These are phyloP conservation scores for Morone saxatilis DNA, from an alignment of 2,113 vertebrate genomes.

Conservation along the genomic window DNA sequence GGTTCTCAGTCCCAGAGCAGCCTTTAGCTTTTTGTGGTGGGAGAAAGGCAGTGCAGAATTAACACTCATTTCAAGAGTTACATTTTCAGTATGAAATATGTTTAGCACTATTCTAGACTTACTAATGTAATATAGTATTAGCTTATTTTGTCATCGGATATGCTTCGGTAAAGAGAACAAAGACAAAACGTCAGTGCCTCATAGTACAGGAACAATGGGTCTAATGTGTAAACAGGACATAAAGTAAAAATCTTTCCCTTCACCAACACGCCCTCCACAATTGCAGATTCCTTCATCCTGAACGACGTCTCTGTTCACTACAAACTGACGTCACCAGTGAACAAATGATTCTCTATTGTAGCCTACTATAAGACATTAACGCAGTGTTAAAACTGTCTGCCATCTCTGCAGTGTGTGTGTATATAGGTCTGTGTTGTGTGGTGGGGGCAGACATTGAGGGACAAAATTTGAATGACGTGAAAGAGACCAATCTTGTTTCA, in stretches of 20 bases:
- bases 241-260: not conserved
- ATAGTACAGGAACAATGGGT: not conserved
- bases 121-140: too few relatives aligned
- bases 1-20: not conserved
- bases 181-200: not conserved
- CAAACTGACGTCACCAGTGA: slow-evolving; percentile 35
- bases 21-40: not conserved
- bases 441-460: not conserved
- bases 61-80: not conserved
- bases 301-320: slow-evolving; percentile 55
- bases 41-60: not conserved
- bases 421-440: not conserved
- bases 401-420: not conserved
- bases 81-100: not conserved
- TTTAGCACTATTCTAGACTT: not conserved
- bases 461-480: not conserved
- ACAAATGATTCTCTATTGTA: slow-evolving; percentile 32
- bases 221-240: not conserved
- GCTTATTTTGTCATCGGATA: not conserved
- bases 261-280: not conserved
- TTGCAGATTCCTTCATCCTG: slow-evolving; percentile 12
- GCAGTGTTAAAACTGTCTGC: slow-evolving; percentile 15
- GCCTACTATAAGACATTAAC: slow-evolving; percentile 17
- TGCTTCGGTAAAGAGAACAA: not conserved
- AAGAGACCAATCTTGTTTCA: not conserved